Base-by-base conservation (phyloP, 2,113 vertebrate species). In the Pipa parva region DNA sequence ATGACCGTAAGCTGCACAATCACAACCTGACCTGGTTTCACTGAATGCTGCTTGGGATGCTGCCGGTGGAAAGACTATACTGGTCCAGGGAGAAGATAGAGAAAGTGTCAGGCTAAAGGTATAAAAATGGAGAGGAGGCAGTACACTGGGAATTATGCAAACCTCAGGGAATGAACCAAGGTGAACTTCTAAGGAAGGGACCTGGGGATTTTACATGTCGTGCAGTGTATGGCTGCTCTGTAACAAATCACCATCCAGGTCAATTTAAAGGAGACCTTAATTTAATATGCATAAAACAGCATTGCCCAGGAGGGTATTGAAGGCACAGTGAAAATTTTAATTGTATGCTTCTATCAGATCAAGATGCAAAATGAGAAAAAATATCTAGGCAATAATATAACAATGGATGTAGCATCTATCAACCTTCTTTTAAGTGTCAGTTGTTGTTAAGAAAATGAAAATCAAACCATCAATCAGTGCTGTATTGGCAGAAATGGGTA, bases 121-220 rank as follows among this genome's bases (percentile, higher is more conserved):
- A 55, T 60, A 69, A 69, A 59, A 45, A 12, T 49, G 6, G 25
- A 5, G 26, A 13, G 21, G 10, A 24, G 31, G 48, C 18, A 29
- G 15, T 26, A 50, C 48, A 52, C 20, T 33, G 48, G 65, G 57
- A 22, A 52, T 45, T 17, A 26, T 5, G 11, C 10, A 13, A 2
- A 45, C 66, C 15, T 22, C 12, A 46, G 66, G 25, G 66, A 70
- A 28, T 22, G 27, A 20, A 31, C 36, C 20, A 20, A 24, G 11
- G 33, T 4, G 11, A 61, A 70, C 49, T 61, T 70, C 66, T 70
- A 70, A 70, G 66, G 33, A 61, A 61, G 66, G 66, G 66, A 70
- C 66, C 66, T 54, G 20, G 66, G 66, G 66, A 70, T 61, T 65
- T 61, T 18, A 61, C 56, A 52, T 68, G 65, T 54, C 66, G 24